Evolutionary conservation across 2,888 invertebrate species (phyloP), one percentile per base, ranked within the genome.

Genomic region (Phalangium opilio): DNA sequence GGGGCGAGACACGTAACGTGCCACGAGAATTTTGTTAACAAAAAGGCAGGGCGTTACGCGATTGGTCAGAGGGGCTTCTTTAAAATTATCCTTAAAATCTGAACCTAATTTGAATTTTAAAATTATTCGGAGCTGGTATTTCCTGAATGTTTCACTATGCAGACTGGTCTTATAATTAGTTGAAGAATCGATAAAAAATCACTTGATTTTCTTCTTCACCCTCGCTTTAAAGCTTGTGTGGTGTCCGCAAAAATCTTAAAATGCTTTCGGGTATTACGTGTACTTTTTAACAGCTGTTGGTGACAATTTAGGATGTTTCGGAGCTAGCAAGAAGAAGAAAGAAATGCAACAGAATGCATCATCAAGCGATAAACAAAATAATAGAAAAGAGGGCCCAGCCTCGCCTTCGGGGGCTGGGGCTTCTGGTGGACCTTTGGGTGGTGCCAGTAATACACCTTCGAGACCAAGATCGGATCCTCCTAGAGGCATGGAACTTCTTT

Each of bases 261-360:
- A 20, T 50, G 20, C 35, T 51, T 27, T n/a, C n/a, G 3, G 15
- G 38, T 38, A 3, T n/a, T 38, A 14, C 15, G 8, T 14, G 4
- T 38, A 38, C 2, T n/a, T 38, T 27, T 27, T 27, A 48, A 21
- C 36, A 43, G 45, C 49, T 51, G 40, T 62, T 81, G 85, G 86
- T 56, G 89, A 90, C 67, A 87, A 89, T 69, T 74, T 89, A 55
- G 93, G 93, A 44, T 95, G 93, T 66, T 95, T 95, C 69, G 91
- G 93, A 41, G 89, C 87, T 47, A 87, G 86, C 70, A 87, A 87
- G 73, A 62, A 62, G 46, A 90, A 90, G 74, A 89, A 87, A 43
- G 57, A 59, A 51, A 52, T 18, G 8, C n/a, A n/a, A n/a, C 15
- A 51, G 32, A 48, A 47, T 34, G 36, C 44, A 33, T 27, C 42